phyloP scores from a whole-genome alignment of 2,113 vertebrate genomes.

The Ginglymostoma cirratum region DNA sequence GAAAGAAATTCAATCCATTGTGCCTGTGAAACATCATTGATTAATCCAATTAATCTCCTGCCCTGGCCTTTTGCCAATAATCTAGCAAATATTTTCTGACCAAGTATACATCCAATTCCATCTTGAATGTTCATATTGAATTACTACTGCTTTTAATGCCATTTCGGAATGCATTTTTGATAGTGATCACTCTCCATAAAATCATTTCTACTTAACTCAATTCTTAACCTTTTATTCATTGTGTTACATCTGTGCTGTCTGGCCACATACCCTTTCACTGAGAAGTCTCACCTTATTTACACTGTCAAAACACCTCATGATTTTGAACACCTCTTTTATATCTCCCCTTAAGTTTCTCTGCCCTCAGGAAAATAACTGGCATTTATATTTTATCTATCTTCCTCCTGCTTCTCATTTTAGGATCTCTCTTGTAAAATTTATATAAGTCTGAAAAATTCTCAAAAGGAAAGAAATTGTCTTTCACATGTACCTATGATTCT shows the following conservation, averaged over 20 bases:
- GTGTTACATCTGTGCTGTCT: not conserved
- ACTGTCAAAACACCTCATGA: not conserved
- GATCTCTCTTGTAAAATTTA: not conserved
- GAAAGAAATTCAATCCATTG: not conserved
- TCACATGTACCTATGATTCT: not conserved
- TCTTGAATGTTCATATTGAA: not conserved
- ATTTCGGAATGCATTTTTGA: not conserved
- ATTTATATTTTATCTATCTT: not conserved
- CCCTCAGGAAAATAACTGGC: not conserved
- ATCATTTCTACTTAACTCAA: not conserved
- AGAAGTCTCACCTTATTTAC: not conserved
- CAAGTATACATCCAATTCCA: not conserved
- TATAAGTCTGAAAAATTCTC: not conserved
- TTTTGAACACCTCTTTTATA: not conserved
- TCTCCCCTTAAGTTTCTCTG: not conserved
- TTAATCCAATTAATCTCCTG: not conserved
- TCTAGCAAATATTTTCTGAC: not conserved
- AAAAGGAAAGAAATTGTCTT: not conserved
- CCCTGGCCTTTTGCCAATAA: not conserved
- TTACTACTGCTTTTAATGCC: not conserved
- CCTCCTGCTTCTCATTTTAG: not conserved
- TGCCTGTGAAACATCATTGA: not conserved
- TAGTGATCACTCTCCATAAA: not conserved
- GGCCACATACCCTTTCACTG: not conserved
- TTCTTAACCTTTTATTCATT: no score